A percentile compares a stretch with the other conserved stretches of the same genome.
Evolutionary conservation across 2,888 invertebrate genomes (phyloP).

Genomic region (Cheiracanthium punctorium): DNA sequence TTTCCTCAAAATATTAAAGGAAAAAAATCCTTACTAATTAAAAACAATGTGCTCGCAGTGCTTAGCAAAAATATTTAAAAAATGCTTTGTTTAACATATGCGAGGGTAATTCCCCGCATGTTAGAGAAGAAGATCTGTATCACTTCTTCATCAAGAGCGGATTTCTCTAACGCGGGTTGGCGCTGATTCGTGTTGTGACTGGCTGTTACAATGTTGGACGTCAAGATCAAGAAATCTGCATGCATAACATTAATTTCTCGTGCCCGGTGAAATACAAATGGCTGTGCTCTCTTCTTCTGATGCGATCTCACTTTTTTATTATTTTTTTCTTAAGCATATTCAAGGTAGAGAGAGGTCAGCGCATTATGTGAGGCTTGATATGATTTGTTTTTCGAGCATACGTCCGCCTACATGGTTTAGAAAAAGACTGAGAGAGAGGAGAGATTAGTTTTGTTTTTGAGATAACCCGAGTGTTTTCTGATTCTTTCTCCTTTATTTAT

Average conservation of each 20-base stretch:
- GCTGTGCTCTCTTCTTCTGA: too few relatives aligned
- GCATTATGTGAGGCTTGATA: conserved; percentile 27
- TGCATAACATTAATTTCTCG: conserved; percentile 43
- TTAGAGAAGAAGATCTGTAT: conserved; percentile 36
- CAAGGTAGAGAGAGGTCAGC: conserved; percentile 22
- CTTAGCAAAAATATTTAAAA: too few relatives aligned
- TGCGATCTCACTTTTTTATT: not conserved
- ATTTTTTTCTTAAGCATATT: not conserved
- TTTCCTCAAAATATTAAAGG: too few relatives aligned
- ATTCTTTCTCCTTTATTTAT: not conserved
- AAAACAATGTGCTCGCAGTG: too few relatives aligned
- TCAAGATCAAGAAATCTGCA: conserved; percentile 29
- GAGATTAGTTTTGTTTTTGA: not conserved
- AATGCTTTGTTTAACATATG: too few relatives aligned
- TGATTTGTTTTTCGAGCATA: not conserved
- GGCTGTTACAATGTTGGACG: conserved; percentile 41
- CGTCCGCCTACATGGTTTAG: conserved; percentile 26
- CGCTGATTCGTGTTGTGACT: conserved; percentile 52
- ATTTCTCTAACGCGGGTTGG: conserved; percentile 24
- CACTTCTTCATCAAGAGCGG: conserved; percentile 18
- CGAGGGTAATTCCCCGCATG: too few relatives aligned
- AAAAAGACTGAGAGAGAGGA: not conserved
- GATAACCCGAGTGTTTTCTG: not conserved
- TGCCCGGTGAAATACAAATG: not conserved
- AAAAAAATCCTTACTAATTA: too few relatives aligned